Percentiles rank a stretch among this genome's conserved stretches.
These are phyloP conservation scores for Vesta saturnalis DNA, from an alignment of 2,888 invertebrate genomes.

Conservation along the genomic window DNA sequence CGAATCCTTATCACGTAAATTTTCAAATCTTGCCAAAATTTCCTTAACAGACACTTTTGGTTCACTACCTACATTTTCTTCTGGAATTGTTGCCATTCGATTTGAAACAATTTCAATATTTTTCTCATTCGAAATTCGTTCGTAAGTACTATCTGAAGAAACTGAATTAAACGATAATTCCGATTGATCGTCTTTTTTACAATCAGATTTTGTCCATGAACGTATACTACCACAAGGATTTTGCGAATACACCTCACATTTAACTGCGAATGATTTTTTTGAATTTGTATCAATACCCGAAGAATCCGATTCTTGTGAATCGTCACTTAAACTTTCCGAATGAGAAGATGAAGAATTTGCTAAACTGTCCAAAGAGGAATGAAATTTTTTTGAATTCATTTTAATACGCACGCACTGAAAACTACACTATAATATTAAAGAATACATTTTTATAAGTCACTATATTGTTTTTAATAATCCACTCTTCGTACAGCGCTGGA, in stretches of 20 bases:
- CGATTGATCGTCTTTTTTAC: slow-evolving; percentile 31
- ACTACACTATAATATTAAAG: slow-evolving; percentile 21
- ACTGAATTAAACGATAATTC: not conserved
- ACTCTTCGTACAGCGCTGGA: not conserved
- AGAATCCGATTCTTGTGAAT: slow-evolving; percentile 70
- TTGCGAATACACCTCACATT: slow-evolving; percentile 59
- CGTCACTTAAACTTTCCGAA: slow-evolving; percentile 69
- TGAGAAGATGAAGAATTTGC: slow-evolving; percentile 73
- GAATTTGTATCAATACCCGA: slow-evolving; percentile 69
- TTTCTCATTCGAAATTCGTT: slow-evolving; percentile 45
- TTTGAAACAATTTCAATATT: slow-evolving; percentile 38
- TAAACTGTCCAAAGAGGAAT: slow-evolving; percentile 70
- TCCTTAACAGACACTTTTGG: slow-evolving; percentile 87
- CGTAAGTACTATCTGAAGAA: slow-evolving; percentile 52
- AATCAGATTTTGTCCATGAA: slow-evolving; percentile 49
- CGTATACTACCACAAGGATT: slow-evolving; percentile 54
- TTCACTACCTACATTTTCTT: slow-evolving; percentile 75
- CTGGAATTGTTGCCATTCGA: slow-evolving; percentile 83
- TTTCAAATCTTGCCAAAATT: slow-evolving; percentile 82
- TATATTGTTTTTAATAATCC: not conserved
- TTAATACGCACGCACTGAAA: not conserved
- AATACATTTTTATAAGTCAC: slow-evolving; percentile 7
- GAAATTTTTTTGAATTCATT: slow-evolving; percentile 12
- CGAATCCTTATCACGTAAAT: slow-evolving; percentile 53
- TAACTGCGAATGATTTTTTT: slow-evolving; percentile 56